Evolutionary conservation across 2,797 vertebrate genomes (phyloP).

Genomic region (Lepidocolaptes lacrymiger): DNA sequence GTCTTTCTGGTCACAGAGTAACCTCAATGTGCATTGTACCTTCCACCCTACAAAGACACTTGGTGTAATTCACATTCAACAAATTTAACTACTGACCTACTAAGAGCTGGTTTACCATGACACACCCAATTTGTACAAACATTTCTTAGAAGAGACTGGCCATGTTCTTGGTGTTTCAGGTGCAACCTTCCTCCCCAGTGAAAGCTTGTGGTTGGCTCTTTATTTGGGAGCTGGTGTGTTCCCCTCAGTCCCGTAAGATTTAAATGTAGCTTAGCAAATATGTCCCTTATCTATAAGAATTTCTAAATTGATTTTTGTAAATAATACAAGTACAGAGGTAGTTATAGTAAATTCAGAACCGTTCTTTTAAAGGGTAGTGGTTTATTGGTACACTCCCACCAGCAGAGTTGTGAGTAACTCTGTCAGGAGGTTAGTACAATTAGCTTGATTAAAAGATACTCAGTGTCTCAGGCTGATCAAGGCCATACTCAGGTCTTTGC

Average conservation of each 20-base stretch:
- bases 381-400: not conserved
- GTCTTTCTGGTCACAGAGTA: not conserved
- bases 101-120: not conserved
- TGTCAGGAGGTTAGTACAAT: not conserved
- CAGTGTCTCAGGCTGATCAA: not conserved
- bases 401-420: accelerated
- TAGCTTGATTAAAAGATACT: not conserved
- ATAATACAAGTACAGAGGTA: not conserved
- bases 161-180: not conserved
- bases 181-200: not conserved
- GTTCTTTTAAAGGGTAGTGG: not conserved
- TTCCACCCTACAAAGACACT: not conserved
- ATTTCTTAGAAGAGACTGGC: not conserved
- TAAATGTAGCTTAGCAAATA: not conserved
- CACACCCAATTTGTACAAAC: not conserved
- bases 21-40: not conserved
- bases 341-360: not conserved
- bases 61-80: not conserved
- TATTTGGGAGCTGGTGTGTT: not conserved
- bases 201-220: not conserved
- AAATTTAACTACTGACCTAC: not conserved
- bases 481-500: not conserved
- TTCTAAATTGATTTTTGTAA: not conserved
- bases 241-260: not conserved
- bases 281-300: not conserved